A percentile compares a stretch with the other conserved stretches of the same genome.
Evolutionary conservation across 2,888 invertebrate species (phyloP).

Genomic region (Eristalinus sepulchralis): DNA sequence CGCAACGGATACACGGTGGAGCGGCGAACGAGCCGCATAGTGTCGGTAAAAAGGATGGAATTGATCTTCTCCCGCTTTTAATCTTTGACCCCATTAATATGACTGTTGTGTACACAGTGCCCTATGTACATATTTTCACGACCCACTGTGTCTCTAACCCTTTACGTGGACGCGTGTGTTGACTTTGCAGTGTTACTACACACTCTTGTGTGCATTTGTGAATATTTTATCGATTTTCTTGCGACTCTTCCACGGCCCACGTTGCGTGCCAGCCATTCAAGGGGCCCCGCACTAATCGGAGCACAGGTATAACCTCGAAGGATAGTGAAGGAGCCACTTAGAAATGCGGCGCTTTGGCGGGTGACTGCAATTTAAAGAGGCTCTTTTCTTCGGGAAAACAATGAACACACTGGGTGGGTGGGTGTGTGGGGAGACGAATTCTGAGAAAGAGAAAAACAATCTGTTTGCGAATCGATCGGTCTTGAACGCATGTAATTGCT

Average conservation of each 20-base stretch:
- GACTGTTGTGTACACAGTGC: not conserved
- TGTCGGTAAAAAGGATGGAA: not conserved
- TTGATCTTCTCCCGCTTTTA: not conserved
- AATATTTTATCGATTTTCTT: slow-evolving; percentile 32
- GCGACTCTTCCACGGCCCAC: not conserved
- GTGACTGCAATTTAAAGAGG: not conserved
- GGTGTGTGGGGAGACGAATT: too few relatives aligned
- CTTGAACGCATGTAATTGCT: slow-evolving; percentile 20
- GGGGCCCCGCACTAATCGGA: not conserved
- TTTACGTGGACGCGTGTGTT: not conserved
- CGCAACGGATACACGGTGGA: not conserved
- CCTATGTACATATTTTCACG: not conserved
- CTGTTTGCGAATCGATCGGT: slow-evolving; percentile 23
- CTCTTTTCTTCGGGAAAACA: slow-evolving; percentile 3
- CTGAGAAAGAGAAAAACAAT: too few relatives aligned
- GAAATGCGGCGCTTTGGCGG: not conserved
- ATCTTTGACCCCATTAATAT: not conserved
- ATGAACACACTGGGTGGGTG: too few relatives aligned
- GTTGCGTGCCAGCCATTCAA: not conserved
- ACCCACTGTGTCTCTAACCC: slow-evolving; percentile 6
- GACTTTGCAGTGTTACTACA: slow-evolving; percentile 20
- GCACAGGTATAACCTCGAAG: not conserved
- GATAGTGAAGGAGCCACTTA: not conserved
- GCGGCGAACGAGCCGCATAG: not conserved
- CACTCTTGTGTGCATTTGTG: slow-evolving; percentile 8